Base-by-base conservation (phyloP, 2,797 vertebrate genomes). In the Staurois parvus region DNA sequence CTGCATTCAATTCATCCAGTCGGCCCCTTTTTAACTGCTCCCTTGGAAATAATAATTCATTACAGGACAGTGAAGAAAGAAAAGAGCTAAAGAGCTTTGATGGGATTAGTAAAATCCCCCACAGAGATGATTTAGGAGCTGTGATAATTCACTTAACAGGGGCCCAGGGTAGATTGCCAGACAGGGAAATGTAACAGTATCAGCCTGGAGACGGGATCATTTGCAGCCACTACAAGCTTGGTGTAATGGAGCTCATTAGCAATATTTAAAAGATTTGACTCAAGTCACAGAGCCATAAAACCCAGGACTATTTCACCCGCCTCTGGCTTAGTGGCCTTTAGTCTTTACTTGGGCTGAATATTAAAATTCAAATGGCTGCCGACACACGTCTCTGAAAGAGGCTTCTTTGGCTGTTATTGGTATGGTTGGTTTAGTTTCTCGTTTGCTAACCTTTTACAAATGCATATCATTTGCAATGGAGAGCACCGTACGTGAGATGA, bases 391-490 rank as follows among this genome's bases (percentile, higher is more conserved):
- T 93, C 92, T 37, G 92, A 91, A 95, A 94, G 93, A 90, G 90
- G 91, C 94, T 94, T 92, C 95, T 94, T 90, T 91, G 92, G 92
- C 94, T 95, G 94, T 94, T 95, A 94, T 94, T 93, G 93, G 93
- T 94, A 95, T 93, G 95, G 94, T 95, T 95, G 94, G 93, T 95
- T 95, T 95, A 95, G 94, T 89, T 94, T 93, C 94, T 92, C 92
- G 88, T 95, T 95, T 94, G 93, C 94, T 95, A 95, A 95, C 95
- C 94, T 95, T 95, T 95, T 92, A 90, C 92, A 93, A 94, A 94
- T 92, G 92, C 93, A 82, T 91, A 91, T 93, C 92, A 91, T 89
- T 64, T 88, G 91, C 85, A 93, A 91, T 45, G n/a, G 90, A 88
- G 92, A 91, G 88, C 79, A 0, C 89, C 89, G 90, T 86, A 86